Percentiles rank a stretch among this genome's conserved stretches.
Conservation (phyloP, 2,113 vertebrate species). For the Ramphastos sulfuratus region DNA sequence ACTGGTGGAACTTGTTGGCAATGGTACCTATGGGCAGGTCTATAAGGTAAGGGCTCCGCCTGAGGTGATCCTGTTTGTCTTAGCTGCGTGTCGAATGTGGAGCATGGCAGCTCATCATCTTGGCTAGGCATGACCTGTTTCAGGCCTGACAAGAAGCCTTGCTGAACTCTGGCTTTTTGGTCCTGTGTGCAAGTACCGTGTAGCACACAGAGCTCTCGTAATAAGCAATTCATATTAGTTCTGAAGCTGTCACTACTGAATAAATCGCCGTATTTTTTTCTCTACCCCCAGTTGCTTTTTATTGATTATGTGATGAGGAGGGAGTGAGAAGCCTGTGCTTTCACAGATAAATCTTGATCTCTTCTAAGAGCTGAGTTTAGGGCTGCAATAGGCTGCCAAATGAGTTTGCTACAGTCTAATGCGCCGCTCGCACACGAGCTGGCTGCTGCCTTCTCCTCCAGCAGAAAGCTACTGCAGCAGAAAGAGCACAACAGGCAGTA, state of each 20-base stretch:
- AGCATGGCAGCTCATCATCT: neutral
- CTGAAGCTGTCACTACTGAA: constrained; percentile 13
- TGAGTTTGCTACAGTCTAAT: constrained; percentile 40
- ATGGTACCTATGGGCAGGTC: constrained; percentile 97
- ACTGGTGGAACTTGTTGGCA: constrained; percentile 96
- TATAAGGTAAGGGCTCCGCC: constrained; percentile 87
- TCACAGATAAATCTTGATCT: constrained; percentile 31
- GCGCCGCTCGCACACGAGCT: neutral
- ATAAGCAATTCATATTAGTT: neutral
- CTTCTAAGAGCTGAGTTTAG: constrained; percentile 2
- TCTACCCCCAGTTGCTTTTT: constrained; percentile 3
- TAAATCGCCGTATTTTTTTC: neutral
- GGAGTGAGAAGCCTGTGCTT: constrained; percentile 27
- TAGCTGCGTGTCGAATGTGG: neutral
- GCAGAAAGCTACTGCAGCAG: neutral
- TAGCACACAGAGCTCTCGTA: neutral
- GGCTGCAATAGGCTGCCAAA: neutral
- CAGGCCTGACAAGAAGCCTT: neutral
- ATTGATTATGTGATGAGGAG: constrained; percentile 51
- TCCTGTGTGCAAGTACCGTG: neutral
- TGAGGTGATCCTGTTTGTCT: neutral
- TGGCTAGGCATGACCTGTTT: neutral
- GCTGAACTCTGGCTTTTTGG: neutral
- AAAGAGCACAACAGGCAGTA: neutral
- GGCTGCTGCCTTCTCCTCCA: neutral